Conservation (phyloP, 2,888 invertebrate genomes). For the Cryptocephalus primarius region DNA sequence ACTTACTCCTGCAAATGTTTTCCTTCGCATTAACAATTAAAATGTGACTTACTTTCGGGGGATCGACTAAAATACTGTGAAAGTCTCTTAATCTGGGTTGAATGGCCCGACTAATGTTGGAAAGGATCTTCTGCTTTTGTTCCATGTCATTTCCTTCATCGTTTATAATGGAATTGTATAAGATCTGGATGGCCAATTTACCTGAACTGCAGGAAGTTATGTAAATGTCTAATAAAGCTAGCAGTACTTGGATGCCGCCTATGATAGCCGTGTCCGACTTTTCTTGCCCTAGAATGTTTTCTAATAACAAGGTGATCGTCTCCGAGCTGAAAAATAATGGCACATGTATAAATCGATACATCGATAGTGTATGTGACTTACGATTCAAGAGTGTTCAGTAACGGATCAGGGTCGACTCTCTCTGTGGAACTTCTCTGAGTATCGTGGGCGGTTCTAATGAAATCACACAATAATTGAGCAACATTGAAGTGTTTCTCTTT, state of each 20-base stretch:
- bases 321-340: constrained; percentile 34
- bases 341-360: not conserved
- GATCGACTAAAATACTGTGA: constrained; percentile 54
- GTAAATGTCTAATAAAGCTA: constrained; percentile 53
- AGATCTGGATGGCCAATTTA: constrained; percentile 23
- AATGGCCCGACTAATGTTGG: constrained; percentile 52
- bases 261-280: constrained; percentile 61
- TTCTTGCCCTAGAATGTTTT: constrained; percentile 60
- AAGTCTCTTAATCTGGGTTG: constrained; percentile 58
- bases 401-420: constrained; percentile 56
- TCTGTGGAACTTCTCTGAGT: constrained; percentile 46
- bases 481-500: constrained; percentile 76
- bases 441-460: constrained; percentile 58
- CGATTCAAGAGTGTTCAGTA: constrained; percentile 65
- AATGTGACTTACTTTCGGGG: constrained; percentile 49
- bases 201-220: constrained; percentile 30
- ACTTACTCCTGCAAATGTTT: too few relatives aligned
- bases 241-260: constrained; percentile 69
- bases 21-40: too few relatives aligned
- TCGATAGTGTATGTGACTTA: constrained; percentile 42
- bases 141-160: constrained; percentile 42
- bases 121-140: constrained; percentile 47
- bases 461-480: constrained; percentile 79
- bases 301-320: constrained; percentile 57
- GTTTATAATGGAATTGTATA: constrained; percentile 30